Base-by-base conservation (phyloP, 2,888 invertebrate species). In the Ophion ellenae region DNA sequence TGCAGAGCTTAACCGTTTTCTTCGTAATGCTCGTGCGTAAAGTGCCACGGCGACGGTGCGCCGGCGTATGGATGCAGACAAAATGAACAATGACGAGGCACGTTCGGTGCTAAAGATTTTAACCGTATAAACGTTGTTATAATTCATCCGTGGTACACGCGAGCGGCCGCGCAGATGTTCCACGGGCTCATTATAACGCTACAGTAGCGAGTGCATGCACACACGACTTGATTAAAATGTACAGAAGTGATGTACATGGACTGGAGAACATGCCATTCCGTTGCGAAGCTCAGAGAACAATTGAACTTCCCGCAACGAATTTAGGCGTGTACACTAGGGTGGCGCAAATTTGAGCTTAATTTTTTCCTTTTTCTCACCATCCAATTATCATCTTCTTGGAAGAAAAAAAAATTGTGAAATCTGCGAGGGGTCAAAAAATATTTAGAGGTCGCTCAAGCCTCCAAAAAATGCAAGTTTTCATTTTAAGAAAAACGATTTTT, bases 1-100 rank as follows among this genome's bases (percentile, higher is more conserved):
- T 73, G 81, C 67, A 76, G 75, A 64, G 36, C 57, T 64, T 69
- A 84, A 73, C 73, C 71, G 73, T 81, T 69, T 61, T 61, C 45
- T 78, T 61, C 63, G 74, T 81, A 57, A 75, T 85, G 67, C 40
- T 64, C 61, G 74, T 69, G 67, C 66, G 73, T 73, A 75, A 83
- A 75, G 77, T 77, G 75, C 71, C 78, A 47, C 61, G 53, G 57
- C 61, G 57, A 71, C 7, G 14, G 17, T 69, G 20, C 59, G 40
- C 45, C 53, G 53, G 78, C 74, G 53, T 47, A 61, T 74, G 40
- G 78, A 47, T 74, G 78, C 67, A 66, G 74, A 70, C 53, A 84
- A 87, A 86, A 86, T 85, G 83, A 85, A 88, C 86, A 88, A 88
- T 86, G 85, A 88, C 87, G 77, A 79, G 81, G 84, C 86, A 86